These are phyloP conservation scores for Odontomyia ornata DNA, from an alignment of 2,888 invertebrate genomes.

Conservation along the genomic window DNA sequence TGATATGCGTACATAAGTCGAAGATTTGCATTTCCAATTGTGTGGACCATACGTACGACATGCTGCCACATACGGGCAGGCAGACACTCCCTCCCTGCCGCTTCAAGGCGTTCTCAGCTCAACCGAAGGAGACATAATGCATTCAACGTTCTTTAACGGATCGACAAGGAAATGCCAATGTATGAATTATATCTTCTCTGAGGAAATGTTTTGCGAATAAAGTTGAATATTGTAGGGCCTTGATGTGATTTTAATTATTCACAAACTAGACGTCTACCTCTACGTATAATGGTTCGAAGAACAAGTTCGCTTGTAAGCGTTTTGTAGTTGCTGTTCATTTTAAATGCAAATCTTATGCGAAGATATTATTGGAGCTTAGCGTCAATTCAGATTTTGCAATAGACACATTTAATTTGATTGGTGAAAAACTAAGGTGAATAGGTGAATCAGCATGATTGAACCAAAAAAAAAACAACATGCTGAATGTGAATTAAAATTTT, in stretches of 20 bases:
- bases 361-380: conserved; percentile 1
- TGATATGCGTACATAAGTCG: conserved; percentile 37
- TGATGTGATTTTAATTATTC: conserved; percentile 21
- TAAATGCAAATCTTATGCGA: not conserved
- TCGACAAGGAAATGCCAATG: conserved; percentile 36
- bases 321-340: not conserved
- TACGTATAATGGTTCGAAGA: not conserved
- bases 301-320: not conserved
- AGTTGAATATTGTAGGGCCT: not conserved
- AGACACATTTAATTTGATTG: too few species aligned
- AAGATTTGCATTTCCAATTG: conserved; percentile 43
- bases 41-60: conserved; percentile 7
- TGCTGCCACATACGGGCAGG: not conserved
- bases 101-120: not conserved
- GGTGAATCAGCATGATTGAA: too few species aligned
- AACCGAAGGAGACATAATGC: not conserved
- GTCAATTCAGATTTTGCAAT: not conserved
- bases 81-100: too few species aligned
- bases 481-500: too few species aligned
- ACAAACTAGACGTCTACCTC: not conserved
- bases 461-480: too few species aligned
- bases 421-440: too few species aligned
- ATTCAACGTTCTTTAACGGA: not conserved
- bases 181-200: conserved; percentile 31
- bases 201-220: conserved; percentile 10